Evolutionary conservation across 2,888 invertebrate species (phyloP), one percentile per base, ranked within the genome.

Genomic region (Tromatobia lineatoria): DNA sequence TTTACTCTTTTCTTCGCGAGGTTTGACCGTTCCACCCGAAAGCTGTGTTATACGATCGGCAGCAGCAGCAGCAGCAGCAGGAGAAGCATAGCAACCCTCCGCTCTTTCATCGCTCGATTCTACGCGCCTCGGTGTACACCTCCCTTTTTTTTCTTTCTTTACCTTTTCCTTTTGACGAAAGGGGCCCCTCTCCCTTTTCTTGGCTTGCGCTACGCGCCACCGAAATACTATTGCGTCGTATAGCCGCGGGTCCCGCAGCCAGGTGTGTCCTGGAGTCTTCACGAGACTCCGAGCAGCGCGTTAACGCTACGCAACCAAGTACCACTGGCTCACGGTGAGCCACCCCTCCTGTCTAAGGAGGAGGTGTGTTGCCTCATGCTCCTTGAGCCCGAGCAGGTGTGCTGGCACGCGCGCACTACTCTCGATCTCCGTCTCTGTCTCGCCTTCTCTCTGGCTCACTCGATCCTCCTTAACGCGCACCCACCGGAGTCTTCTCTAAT

Each of bases 391-490:
- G 79, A 70, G 90, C 90, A 90, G 90, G 90, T 90, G 90, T 90
- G 88, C 89, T 50, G 90, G 90, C 90, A 90, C 90, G 90, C 89
- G 90, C 87, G 85, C 87, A 69, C 45, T 70, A 45, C 86, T 67
- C 77, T 25, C 83, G 67, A 76, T 69, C 80, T 57, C 77, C 54
- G 4, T 70, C 80, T 57, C 77, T 57, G n/a, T 70, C 69, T 75
- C n/a, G n/a, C n/a, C n/a, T 71, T 61, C 78, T n/a, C 59, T 15
- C 57, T 61, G 61, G 67, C 64, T 47, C 20, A 25, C 59, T n/a
- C 59, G n/a, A 25, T n/a, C 59, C n/a, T 34, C 10, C n/a, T 29
- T 61, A 29, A 8, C 45, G 42, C 8, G n/a, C 70, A 47, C 69
- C 45, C 70, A 47, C 34, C 52, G 57, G 20, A 78, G 59, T 42